Conservation (phyloP, 2,797 vertebrate species). For the Helostoma temminkii region DNA sequence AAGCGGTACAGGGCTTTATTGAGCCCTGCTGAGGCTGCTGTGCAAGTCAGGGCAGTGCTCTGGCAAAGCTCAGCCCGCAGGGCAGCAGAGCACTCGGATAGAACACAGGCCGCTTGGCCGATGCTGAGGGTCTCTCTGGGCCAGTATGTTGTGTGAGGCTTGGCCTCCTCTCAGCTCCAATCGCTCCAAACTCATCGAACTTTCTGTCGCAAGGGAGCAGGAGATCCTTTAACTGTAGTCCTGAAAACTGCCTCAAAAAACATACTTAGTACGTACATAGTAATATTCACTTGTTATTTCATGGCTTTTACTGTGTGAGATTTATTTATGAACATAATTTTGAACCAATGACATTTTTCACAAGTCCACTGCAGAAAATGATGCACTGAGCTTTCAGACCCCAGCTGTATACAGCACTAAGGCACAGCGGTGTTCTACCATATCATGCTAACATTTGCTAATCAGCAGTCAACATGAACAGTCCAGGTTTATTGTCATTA, state of each 20-base stretch:
- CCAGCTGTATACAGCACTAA: slow-evolving; percentile 4
- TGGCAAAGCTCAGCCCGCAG: slow-evolving; percentile 77
- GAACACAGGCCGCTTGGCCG: slow-evolving; percentile 67
- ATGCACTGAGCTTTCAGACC: slow-evolving; percentile 1
- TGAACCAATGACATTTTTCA: slow-evolving; percentile 1
- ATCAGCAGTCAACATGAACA: not conserved
- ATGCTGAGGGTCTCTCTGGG: slow-evolving; percentile 52
- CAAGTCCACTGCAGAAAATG: not conserved
- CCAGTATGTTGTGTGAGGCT: slow-evolving; percentile 60
- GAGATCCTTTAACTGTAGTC: slow-evolving; percentile 31
- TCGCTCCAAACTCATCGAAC: slow-evolving; percentile 61
- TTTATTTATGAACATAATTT: not conserved
- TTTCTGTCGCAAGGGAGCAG: slow-evolving; percentile 18
- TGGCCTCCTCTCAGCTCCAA: slow-evolving; percentile 45
- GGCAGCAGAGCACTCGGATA: slow-evolving; percentile 54
- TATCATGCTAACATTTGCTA: not conserved
- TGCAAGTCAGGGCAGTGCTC: slow-evolving; percentile 65
- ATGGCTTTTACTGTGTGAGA: not conserved
- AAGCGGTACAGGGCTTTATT: slow-evolving; percentile 76
- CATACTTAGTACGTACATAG: not conserved
- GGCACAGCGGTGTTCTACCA: no score
- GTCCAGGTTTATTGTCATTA: not conserved
- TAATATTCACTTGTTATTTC: not conserved
- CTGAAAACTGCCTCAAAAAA: not conserved
- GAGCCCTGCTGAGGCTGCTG: slow-evolving; percentile 74